Base-by-base conservation (phyloP, 2,797 vertebrate genomes). In the Mallotus villosus region DNA sequence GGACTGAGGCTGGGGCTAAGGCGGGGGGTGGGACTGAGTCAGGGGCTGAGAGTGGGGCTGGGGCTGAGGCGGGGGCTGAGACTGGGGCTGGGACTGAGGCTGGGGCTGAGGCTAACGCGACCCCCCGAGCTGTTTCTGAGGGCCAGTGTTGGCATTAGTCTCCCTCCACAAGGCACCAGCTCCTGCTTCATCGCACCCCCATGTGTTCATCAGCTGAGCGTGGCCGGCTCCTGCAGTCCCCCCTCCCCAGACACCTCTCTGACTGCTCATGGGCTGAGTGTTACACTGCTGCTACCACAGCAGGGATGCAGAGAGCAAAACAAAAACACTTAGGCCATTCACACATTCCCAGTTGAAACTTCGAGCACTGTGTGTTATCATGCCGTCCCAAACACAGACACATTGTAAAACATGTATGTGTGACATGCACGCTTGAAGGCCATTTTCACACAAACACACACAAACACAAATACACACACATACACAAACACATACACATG, bases 181-280 rank as follows among this genome's bases (percentile, higher is more conserved):
- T 51, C 59, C 46, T 76, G 85, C 85, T 81, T 79, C 74, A 86
- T 88, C 84, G 86, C 80, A 85, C 75, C 76, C 63, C 29, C 65
- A 46, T 62, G 70, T 61, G 68, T 76, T 76, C 58, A 70, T 72
- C 78, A 25, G 65, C 72, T 67, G 69, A 81, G 81, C 68, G 71
- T 77, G 80, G 68, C 41, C 51, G 41, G 55, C 63, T 65, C 16
- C 79, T 63, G 79, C 77, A 67, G 70, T 61, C 75, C 29, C 49
- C 41, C 24, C 63, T 72, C 63, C 55, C 81, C 64, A 29, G 66
- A 24, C n/a, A 37, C 29, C 53, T 71, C 55, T 67, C 70, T 64
- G 74, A 71, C 75, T 77, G 70, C 77, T 84, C 76, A 70, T 67
- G 63, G 76, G 57, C 77, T 29, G 21, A 77, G 69, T 65, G 68